phyloP scores from a whole-genome alignment of 2,888 invertebrate species.

The Geotrupes spiniger region DNA sequence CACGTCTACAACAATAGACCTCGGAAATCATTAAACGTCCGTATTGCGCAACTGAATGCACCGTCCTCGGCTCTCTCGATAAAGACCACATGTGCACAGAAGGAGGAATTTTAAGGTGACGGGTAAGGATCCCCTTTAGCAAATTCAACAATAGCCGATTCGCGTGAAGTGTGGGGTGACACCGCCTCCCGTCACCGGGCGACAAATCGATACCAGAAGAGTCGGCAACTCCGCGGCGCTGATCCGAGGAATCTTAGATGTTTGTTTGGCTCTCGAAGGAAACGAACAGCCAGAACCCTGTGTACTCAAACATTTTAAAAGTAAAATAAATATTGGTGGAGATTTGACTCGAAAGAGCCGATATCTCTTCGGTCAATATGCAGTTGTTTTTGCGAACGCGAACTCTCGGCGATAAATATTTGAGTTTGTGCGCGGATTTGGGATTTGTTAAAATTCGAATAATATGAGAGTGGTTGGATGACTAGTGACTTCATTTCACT shows the following conservation, averaged over 20 bases:
- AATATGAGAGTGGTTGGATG: too few relatives aligned
- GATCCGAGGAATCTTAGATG: constrained; percentile 5
- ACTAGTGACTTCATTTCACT: too few relatives aligned
- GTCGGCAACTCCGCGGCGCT: neutral
- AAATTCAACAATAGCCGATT: too few relatives aligned
- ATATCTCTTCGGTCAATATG: constrained; percentile 9
- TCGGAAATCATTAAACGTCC: too few relatives aligned
- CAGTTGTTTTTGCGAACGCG: neutral
- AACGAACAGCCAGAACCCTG: neutral
- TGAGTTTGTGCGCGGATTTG: too few relatives aligned
- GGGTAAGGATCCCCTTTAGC: too few relatives aligned
- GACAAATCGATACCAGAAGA: neutral
- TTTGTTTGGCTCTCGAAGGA: constrained; percentile 5
- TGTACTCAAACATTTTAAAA: constrained; percentile 9
- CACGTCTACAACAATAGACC: too few relatives aligned
- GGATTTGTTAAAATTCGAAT: too few relatives aligned
- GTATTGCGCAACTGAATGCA: too few relatives aligned
- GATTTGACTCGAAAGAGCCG: neutral
- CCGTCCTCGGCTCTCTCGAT: too few relatives aligned
- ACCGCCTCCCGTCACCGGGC: neutral
- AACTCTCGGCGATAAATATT: constrained; percentile 13
- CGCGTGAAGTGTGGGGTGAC: neutral
- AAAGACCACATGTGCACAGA: too few relatives aligned
- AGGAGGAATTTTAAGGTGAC: too few relatives aligned
- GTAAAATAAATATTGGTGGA: neutral